A percentile compares a stretch with the other conserved stretches of the same genome.
Evolutionary conservation across 1,140 invertebrate species (phyloP).

Genomic region (Choristoneura fumiferana): DNA sequence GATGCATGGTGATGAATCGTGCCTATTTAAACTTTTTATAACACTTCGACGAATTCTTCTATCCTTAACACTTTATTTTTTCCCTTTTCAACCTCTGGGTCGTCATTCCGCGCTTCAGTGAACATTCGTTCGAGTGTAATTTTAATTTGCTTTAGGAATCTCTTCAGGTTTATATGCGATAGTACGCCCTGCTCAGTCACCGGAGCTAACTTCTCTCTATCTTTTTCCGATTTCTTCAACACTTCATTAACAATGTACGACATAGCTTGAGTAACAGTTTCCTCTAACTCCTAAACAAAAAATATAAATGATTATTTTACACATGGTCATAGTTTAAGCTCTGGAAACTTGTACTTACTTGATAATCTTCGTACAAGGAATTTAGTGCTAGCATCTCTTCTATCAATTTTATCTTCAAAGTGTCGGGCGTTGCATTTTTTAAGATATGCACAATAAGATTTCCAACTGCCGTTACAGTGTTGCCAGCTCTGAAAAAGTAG

Average conservation of each 20-base stretch:
- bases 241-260: conserved; percentile 59
- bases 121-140: conserved; percentile 58
- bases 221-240: conserved; percentile 64
- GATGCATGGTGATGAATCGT: too few species aligned
- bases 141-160: conserved; percentile 59
- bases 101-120: conserved; percentile 23
- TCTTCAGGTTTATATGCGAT: conserved; percentile 59
- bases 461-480: conserved; percentile 45
- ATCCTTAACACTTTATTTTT: conserved; percentile 44
- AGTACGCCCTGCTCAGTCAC: conserved; percentile 62
- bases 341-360: conserved; percentile 36
- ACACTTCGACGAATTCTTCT: conserved; percentile 65
- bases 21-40: conserved; percentile 34
- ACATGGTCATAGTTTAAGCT: too few species aligned
- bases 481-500: conserved; percentile 54
- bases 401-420: conserved; percentile 54
- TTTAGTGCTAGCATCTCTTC: conserved; percentile 62
- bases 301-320: conserved; percentile 18
- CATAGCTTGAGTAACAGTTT: conserved; percentile 53
- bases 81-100: background rate
- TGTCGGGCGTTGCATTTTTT: conserved; percentile 42
- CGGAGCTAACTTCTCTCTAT: conserved; percentile 62
- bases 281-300: conserved; percentile 65
- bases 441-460: conserved; percentile 48
- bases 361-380: conserved; percentile 54